Conservation (phyloP, 1,140 invertebrate genomes). For the Ganaspis sp. region DNA sequence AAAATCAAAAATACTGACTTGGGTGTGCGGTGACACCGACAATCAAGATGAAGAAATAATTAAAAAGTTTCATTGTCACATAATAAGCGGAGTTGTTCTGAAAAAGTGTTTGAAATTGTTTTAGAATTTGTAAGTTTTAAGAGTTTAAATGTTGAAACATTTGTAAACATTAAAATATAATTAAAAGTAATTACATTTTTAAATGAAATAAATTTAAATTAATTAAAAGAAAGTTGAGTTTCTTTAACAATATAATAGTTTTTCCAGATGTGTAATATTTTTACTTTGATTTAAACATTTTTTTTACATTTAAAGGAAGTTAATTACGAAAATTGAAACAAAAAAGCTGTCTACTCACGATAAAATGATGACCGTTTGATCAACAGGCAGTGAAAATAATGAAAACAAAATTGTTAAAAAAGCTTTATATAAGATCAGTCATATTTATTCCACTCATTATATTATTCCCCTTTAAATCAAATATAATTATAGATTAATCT, state of each 20-base stretch:
- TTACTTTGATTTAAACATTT: too few species aligned
- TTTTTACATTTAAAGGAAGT: neutral
- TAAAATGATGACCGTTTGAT: neutral
- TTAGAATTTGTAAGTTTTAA: too few species aligned
- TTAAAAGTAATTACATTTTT: too few species aligned
- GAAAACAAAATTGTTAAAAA: neutral
- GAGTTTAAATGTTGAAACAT: too few species aligned
- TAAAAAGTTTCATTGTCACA: neutral
- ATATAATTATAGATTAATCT: neutral
- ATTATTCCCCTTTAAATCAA: neutral
- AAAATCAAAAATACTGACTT: neutral
- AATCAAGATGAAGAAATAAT: neutral
- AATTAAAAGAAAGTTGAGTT: too few species aligned
- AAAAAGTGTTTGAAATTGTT: too few species aligned
- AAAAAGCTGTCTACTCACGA: neutral
- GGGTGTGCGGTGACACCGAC: neutral
- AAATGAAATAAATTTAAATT: neutral
- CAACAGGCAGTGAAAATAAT: neutral
- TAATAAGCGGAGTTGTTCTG: neutral
- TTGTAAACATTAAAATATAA: too few species aligned
- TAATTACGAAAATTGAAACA: neutral
- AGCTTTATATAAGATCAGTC: neutral
- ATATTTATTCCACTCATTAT: neutral
- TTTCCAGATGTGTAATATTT: too few species aligned
- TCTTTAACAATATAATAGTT: too few species aligned